Evolutionary conservation across 2,113 vertebrate genomes (phyloP).

Genomic region (Nannobrachium achirus): DNA sequence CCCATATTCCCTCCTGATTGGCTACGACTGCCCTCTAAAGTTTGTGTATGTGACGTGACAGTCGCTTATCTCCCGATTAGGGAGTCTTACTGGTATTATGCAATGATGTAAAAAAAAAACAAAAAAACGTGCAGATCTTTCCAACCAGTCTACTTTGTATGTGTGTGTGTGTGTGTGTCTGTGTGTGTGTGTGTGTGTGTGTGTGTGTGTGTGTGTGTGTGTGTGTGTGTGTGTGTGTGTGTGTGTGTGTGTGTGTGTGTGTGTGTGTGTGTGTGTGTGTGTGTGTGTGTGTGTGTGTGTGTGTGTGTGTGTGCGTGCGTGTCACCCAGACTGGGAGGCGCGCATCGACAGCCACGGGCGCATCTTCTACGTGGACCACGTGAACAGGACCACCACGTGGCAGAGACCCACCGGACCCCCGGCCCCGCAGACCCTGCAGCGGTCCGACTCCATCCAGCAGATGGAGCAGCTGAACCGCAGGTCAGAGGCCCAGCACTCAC

Average conservation of each 20-base stretch:
- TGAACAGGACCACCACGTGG: constrained; percentile 95
- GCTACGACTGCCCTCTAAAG: too few species aligned
- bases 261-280: not conserved
- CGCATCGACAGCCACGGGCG: constrained; percentile 95
- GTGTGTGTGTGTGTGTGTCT: constrained; percentile 1
- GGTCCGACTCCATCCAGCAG: constrained; percentile 93
- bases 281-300: constrained; percentile 1
- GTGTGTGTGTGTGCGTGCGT: constrained; percentile 13
- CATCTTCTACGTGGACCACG: constrained; percentile 94
- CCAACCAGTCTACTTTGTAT: not conserved
- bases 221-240: not conserved
- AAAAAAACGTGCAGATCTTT: too few species aligned
- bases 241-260: constrained; percentile 4
- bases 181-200: not conserved
- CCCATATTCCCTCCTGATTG: too few species aligned
- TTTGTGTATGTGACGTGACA: too few species aligned
- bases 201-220: constrained; percentile 7
- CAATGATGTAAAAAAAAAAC: too few species aligned
- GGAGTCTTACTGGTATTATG: too few species aligned
- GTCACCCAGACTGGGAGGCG: constrained; percentile 89
- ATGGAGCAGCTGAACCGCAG: constrained; percentile 97
- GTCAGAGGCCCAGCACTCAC: constrained; percentile 58
- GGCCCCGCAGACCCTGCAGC: constrained; percentile 88
- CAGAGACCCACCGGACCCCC: constrained; percentile 90
- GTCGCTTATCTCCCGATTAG: too few species aligned